Percentiles rank a stretch among this genome's conserved stretches.
These are phyloP conservation scores for Centropus unirufus DNA, from an alignment of 2,113 vertebrate species.

Conservation along the genomic window DNA sequence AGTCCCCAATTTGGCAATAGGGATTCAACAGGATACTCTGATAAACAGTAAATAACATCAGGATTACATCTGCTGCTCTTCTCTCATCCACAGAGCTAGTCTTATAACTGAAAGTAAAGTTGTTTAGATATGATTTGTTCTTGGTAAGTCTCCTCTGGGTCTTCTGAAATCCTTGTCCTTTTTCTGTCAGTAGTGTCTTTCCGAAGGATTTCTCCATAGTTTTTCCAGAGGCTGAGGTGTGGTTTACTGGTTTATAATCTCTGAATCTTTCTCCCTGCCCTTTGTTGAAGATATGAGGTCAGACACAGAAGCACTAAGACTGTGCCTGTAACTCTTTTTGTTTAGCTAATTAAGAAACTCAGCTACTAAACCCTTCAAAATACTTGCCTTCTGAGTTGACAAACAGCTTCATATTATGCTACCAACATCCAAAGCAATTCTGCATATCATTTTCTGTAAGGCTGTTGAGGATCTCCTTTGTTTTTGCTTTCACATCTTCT, in stretches of 20 bases:
- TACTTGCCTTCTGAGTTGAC: too few relatives aligned
- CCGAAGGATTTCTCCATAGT: background rate
- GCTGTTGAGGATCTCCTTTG: too few relatives aligned
- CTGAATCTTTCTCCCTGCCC: background rate
- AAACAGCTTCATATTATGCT: too few relatives aligned
- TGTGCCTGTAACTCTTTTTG: too few relatives aligned
- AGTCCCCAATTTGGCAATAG: background rate
- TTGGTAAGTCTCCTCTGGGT: background rate
- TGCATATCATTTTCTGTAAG: too few relatives aligned
- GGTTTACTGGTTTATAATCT: background rate
- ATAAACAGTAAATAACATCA: background rate
- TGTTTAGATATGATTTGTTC: background rate
- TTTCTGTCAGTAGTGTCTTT: background rate
- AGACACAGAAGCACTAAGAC: too few relatives aligned
- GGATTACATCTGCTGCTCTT: background rate
- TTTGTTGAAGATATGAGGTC: background rate
- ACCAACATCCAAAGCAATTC: too few relatives aligned
- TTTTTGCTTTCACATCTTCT: too few relatives aligned
- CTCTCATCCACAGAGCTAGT: background rate
- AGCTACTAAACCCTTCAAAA: too few relatives aligned
- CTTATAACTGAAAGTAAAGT: background rate
- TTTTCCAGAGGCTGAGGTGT: background rate
- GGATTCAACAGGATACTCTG: background rate
- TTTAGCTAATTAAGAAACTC: too few relatives aligned
- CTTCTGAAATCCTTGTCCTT: background rate